A percentile compares a stretch with the other conserved stretches of the same genome.
These are phyloP conservation scores for Epizoanthus rinbou DNA, from an alignment of 92 coral and sea anemone genomes.

Conservation along the genomic window DNA sequence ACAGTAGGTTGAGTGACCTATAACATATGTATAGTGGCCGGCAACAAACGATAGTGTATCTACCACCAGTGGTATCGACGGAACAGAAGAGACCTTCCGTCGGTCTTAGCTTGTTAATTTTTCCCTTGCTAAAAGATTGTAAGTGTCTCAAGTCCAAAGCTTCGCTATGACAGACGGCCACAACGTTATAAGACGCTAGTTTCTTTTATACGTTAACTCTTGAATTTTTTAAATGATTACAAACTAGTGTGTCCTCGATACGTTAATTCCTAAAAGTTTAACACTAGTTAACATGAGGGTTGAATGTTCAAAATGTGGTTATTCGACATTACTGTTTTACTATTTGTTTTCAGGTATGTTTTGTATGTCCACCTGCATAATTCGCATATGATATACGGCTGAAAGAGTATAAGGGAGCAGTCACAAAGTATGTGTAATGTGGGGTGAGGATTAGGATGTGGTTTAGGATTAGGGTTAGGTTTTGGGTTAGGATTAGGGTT, in stretches of 20 bases:
- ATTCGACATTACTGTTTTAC: slow-evolving; percentile 1
- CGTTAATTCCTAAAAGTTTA: slow-evolving; percentile 10
- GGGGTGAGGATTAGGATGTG: no score
- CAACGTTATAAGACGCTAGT: background rate
- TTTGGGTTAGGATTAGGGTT: no score
- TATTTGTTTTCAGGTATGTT: slow-evolving; percentile 7
- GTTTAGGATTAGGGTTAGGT: no score
- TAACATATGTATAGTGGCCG: no score
- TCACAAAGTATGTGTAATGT: no score
- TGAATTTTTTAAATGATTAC: slow-evolving; percentile 3
- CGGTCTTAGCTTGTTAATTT: no score
- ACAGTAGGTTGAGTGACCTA: no score
- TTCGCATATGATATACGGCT: background rate
- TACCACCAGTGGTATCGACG: no score
- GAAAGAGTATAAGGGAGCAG: slow-evolving; percentile 1
- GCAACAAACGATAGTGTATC: no score
- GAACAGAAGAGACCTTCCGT: no score
- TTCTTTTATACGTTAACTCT: slow-evolving; percentile 5
- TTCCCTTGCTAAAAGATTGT: no score
- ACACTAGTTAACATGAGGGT: slow-evolving; percentile 9
- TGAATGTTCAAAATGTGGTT: background rate
- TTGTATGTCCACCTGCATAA: background rate
- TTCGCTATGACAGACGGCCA: background rate
- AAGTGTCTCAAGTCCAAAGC: no score
- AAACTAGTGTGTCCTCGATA: slow-evolving; percentile 3